These are phyloP conservation scores for Macropis europaea DNA, from an alignment of 2,888 invertebrate genomes.

Conservation along the genomic window DNA sequence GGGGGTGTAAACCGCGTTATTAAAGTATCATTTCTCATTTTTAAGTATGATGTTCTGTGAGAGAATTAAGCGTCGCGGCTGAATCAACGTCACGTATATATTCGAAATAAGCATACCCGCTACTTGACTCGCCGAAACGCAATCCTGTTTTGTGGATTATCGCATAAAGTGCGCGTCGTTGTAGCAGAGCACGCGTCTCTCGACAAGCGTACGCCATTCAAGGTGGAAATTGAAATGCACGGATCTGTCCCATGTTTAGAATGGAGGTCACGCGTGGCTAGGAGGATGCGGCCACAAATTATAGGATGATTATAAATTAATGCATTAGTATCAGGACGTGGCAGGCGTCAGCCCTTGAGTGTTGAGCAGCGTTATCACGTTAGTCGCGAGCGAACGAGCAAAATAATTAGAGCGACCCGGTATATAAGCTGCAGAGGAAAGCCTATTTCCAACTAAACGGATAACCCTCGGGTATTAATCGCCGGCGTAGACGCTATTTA, in stretches of 20 bases:
- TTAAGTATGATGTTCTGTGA: too few species aligned
- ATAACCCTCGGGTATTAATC: conserved; percentile 59
- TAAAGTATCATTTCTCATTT: too few species aligned
- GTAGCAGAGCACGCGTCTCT: background rate
- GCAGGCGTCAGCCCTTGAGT: conserved; percentile 56
- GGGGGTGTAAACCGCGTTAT: too few species aligned
- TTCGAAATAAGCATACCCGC: too few species aligned
- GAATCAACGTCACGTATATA: too few species aligned
- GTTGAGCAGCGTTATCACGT: conserved; percentile 67
- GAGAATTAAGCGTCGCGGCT: too few species aligned
- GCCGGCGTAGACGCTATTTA: conserved; percentile 30
- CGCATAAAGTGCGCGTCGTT: background rate
- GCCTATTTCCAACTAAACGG: conserved; percentile 64
- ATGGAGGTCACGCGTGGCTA: conserved; percentile 43
- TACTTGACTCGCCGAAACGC: too few species aligned
- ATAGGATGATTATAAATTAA: conserved; percentile 67
- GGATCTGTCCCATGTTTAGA: conserved; percentile 18
- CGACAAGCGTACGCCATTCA: background rate
- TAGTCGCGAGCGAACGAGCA: conserved; percentile 71
- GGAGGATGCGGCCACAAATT: conserved; percentile 53
- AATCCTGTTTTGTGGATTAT: conserved; percentile 1
- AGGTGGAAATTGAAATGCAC: conserved; percentile 45
- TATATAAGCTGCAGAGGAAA: conserved; percentile 44
- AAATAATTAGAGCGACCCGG: conserved; percentile 70
- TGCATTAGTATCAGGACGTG: conserved; percentile 59